Conservation (phyloP, 1,140 invertebrate species). For the Nasonia giraulti region DNA sequence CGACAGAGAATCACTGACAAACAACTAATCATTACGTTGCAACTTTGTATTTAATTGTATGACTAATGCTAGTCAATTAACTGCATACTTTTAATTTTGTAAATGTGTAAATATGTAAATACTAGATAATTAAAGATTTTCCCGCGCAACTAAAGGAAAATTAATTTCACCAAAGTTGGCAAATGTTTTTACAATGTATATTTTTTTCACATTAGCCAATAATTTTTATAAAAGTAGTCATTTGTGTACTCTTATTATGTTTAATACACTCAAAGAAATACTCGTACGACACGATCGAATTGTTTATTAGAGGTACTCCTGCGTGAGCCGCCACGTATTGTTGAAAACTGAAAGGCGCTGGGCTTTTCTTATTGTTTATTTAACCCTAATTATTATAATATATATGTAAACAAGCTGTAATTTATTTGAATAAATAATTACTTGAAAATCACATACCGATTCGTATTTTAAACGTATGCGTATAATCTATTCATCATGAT, state of each 20-base stretch:
- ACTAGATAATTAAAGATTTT: not conserved
- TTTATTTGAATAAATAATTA: not conserved
- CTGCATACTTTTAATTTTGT: not conserved
- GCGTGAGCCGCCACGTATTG: not conserved
- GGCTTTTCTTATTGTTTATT: not conserved
- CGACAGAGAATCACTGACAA: not conserved
- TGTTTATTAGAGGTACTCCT: not conserved
- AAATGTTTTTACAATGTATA: not conserved
- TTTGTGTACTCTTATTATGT: not conserved
- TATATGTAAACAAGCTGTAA: not conserved
- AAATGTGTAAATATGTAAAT: not conserved
- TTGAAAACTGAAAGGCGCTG: not conserved
- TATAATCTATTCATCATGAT: too few species aligned
- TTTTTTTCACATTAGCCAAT: not conserved
- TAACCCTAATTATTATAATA: not conserved
- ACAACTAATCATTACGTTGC: not conserved
- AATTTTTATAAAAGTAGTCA: not conserved
- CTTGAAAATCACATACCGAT: not conserved
- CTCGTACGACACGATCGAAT: not conserved
- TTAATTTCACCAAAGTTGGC: constrained; percentile 1
- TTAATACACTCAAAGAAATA: not conserved
- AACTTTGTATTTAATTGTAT: not conserved
- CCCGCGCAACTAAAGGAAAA: not conserved
- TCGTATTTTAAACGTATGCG: not conserved
- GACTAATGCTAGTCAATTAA: not conserved